Evolutionary conservation across 2,113 vertebrate species (phyloP).

Genomic region (Lepus americanus): DNA sequence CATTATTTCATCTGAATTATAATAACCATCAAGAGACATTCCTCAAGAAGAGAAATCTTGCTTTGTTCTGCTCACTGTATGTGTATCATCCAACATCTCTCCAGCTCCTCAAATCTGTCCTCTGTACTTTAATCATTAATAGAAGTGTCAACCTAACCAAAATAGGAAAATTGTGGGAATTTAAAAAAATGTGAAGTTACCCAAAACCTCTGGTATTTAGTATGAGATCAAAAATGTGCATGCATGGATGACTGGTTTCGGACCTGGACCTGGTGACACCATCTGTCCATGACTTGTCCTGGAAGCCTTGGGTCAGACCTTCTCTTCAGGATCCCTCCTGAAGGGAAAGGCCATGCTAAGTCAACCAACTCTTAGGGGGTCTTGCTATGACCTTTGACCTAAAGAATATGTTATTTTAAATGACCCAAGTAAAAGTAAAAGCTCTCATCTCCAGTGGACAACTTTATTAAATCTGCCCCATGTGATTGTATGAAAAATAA

Average conservation of each 20-base stretch:
- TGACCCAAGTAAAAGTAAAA: neutral
- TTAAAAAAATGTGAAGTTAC: neutral
- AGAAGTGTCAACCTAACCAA: neutral
- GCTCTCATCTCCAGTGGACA: neutral
- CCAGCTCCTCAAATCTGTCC: neutral
- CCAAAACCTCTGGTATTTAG: no score
- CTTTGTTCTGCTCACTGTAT: neutral
- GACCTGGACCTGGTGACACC: neutral
- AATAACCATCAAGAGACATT: neutral
- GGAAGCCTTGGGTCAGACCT: neutral
- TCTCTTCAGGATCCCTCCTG: neutral
- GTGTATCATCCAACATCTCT: accelerated
- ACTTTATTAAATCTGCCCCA: neutral
- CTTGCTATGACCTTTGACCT: neutral
- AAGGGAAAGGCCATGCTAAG: neutral
- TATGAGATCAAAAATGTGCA: neutral
- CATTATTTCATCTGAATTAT: neutral
- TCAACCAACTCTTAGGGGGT: neutral
- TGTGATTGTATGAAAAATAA: neutral
- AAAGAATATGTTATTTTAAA: neutral
- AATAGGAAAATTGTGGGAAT: neutral
- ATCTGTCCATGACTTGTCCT: neutral
- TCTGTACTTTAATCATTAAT: neutral
- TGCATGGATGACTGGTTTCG: no score
- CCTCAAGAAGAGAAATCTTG: neutral